phyloP scores from a whole-genome alignment of 2,797 vertebrate species.

The Lepilemur ruficaudatus region DNA sequence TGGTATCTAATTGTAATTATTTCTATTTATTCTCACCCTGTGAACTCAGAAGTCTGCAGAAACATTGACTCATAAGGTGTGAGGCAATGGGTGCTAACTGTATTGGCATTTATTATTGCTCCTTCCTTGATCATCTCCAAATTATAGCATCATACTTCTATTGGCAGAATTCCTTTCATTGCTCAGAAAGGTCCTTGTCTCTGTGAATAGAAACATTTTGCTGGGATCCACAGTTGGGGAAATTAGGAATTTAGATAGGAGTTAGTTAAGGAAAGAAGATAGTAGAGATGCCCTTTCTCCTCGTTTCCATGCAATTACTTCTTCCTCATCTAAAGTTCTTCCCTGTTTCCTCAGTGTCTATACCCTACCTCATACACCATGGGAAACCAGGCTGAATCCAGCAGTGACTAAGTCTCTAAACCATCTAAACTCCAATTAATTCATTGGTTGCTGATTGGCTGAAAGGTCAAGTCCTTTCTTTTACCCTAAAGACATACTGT shows the following conservation, averaged over 20 bases:
- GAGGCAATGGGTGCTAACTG: neutral
- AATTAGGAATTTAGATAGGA: neutral
- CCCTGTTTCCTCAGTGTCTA: neutral
- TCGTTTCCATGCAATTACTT: neutral
- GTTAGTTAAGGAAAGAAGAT: neutral
- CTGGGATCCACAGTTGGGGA: neutral
- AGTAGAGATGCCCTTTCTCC: neutral
- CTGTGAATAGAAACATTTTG: neutral
- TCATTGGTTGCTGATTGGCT: neutral
- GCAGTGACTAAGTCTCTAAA: neutral
- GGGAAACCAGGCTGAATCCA: neutral
- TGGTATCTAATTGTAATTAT: neutral
- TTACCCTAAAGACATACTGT: neutral
- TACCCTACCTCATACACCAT: neutral
- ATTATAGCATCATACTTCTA: neutral
- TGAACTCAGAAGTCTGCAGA: constrained; percentile 5
- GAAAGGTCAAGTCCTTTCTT: neutral
- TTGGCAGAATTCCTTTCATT: neutral
- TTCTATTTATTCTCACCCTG: neutral
- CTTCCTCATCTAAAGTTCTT: neutral
- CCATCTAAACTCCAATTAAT: neutral
- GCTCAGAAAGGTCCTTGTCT: neutral
- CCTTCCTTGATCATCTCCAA: neutral
- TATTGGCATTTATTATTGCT: neutral
- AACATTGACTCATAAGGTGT: neutral